Conservation (phyloP, 2,888 invertebrate species). For the Caenorhabditis wallacei region DNA sequence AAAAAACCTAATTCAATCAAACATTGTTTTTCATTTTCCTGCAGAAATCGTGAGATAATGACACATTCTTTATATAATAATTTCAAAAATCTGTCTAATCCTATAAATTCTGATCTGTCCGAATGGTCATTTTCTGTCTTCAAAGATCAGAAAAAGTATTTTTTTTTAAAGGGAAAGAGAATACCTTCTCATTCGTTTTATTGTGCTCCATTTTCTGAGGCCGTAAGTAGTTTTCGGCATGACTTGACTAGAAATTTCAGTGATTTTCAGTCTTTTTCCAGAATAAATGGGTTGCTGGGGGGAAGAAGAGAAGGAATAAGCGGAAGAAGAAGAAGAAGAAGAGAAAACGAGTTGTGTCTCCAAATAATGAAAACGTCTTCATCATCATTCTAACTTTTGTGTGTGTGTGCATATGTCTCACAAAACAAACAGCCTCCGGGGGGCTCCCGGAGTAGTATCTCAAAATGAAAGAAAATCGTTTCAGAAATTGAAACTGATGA, state of each 20-base stretch:
- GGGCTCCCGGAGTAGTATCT: constrained; percentile 20
- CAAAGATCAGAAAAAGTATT: neutral
- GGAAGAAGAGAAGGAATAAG: neutral
- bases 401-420: constrained; percentile 43
- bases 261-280: constrained; percentile 3
- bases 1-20: neutral
- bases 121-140: neutral
- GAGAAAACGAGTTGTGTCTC: constrained; percentile 21
- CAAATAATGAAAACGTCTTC: constrained; percentile 56
- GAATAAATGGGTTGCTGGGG: constrained; percentile 36
- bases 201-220: constrained; percentile 58
- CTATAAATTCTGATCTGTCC: neutral
- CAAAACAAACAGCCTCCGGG: constrained; percentile 61
- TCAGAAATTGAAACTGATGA: constrained; percentile 31
- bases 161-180: neutral
- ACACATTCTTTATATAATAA: neutral
- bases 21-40: neutral
- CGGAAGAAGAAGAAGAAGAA: constrained; percentile 2
- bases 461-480: constrained; percentile 19
- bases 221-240: constrained; percentile 49
- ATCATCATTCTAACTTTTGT: constrained; percentile 57
- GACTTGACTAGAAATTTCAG: constrained; percentile 24
- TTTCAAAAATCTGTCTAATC: neutral
- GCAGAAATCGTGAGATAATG: neutral
- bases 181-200: constrained; percentile 45